Base-by-base conservation (phyloP, 2,113 vertebrate species). In the Elaphurus davidianus region DNA sequence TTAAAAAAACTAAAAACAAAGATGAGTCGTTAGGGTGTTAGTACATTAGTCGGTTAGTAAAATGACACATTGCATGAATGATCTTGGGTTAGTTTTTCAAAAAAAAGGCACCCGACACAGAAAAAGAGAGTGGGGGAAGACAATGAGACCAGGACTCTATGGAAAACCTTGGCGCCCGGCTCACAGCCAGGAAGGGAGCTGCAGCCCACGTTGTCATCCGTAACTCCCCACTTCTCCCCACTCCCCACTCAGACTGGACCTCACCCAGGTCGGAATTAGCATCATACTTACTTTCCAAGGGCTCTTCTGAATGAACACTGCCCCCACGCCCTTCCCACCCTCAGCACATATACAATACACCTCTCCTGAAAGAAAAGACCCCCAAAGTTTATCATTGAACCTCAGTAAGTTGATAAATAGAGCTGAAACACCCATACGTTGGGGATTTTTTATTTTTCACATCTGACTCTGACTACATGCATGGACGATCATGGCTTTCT, bases 1-100 rank as follows among this genome's bases (percentile, higher is more conserved):
- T 99, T 99, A 99, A 99, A 99, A 99, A 99, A 99, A 99, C 99
- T 99, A 99, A 99, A 99, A 99, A 98, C 99, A 99, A 99, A 98
- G 99, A 99, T 99, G 99, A 99, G 99, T 99, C 99, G 99, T 99
- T 99, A 99, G 98, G 99, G 99, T 99, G 99, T 98, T 99, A 99
- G 99, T 99, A 99, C 99, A 99, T 99, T 99, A 99, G 99, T 99
- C 98, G 99, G 99, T 99, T 99, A 99, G 99, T 99, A 99, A 99
- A 99, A 99, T 99, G 99, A 99, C 99, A 99, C 99, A 99, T 99
- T 99, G 99, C 99, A 99, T 99, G 99, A 99, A 99, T 99, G 99
- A 99, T 99, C 99, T 99, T 99, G 99, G 99, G 99, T 99, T 99
- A 99, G 99, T 99, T 98, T 99, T 99, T 99, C 98, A 99, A 99